A percentile compares a stretch with the other conserved stretches of the same genome.
Conservation (phyloP, 2,888 invertebrate genomes). For the Drosophila mayaguana region DNA sequence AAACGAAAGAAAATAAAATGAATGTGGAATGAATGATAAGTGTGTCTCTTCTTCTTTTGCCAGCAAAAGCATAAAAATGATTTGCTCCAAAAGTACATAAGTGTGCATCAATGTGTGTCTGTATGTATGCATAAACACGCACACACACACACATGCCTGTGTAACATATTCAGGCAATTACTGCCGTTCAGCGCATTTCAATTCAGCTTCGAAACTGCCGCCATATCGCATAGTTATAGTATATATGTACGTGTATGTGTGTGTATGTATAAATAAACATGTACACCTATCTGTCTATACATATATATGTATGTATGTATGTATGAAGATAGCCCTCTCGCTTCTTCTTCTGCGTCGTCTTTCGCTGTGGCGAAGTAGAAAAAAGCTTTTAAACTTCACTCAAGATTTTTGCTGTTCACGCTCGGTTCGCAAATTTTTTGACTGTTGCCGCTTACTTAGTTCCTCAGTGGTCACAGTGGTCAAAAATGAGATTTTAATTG, state of each 20-base stretch:
- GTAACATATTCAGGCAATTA: slow-evolving; percentile 79
- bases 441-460: slow-evolving; percentile 64
- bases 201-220: slow-evolving; percentile 78
- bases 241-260: background rate
- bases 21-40: slow-evolving; percentile 56
- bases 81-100: slow-evolving; percentile 58
- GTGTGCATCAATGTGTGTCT: slow-evolving; percentile 19
- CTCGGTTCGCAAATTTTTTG: slow-evolving; percentile 76
- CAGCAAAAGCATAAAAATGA: slow-evolving; percentile 68
- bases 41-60: slow-evolving; percentile 56
- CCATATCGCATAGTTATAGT: slow-evolving; percentile 17
- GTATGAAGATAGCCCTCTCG: background rate
- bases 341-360: slow-evolving; percentile 14
- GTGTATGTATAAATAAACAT: background rate
- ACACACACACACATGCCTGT: slow-evolving; percentile 51
- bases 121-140: slow-evolving; percentile 6
- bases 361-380: slow-evolving; percentile 57
- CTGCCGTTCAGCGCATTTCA: slow-evolving; percentile 79
- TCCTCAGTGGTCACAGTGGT: slow-evolving; percentile 39
- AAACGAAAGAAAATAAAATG: slow-evolving; percentile 30
- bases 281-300: background rate
- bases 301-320: background rate
- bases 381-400: slow-evolving; percentile 79
- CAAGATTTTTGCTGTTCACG: slow-evolving; percentile 79
- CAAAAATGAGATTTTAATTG: background rate